These are phyloP conservation scores for Venusia cambrica DNA, from an alignment of 2,888 invertebrate genomes.

Conservation along the genomic window DNA sequence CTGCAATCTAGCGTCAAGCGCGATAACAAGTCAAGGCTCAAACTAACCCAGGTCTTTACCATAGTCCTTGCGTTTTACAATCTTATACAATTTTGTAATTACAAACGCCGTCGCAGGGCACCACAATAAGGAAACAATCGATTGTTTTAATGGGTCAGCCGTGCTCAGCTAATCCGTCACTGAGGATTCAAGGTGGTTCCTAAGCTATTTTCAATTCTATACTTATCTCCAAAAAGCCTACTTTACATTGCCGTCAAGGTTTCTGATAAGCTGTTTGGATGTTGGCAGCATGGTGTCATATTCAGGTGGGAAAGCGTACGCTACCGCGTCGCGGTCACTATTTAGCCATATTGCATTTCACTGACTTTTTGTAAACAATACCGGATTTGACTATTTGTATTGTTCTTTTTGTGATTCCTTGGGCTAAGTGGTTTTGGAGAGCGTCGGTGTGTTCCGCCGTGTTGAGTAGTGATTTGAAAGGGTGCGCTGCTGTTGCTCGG, in stretches of 20 bases:
- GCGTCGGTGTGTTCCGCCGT: not conserved
- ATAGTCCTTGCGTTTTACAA: slow-evolving; percentile 26
- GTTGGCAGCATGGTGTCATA: slow-evolving; percentile 62
- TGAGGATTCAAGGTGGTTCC: slow-evolving; percentile 48
- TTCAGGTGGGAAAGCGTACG: slow-evolving; percentile 79
- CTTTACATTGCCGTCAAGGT: slow-evolving; percentile 38
- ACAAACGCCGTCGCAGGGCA: slow-evolving; percentile 52
- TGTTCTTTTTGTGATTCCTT: slow-evolving; percentile 26
- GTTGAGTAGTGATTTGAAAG: no score
- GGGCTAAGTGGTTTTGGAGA: slow-evolving; percentile 10
- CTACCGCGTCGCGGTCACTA: slow-evolving; percentile 75
- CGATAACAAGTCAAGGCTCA: not conserved
- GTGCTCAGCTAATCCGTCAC: slow-evolving; percentile 72
- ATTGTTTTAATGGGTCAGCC: slow-evolving; percentile 80
- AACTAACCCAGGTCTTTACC: not conserved
- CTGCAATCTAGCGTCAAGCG: no score
- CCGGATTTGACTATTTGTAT: slow-evolving; percentile 47
- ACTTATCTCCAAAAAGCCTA: slow-evolving; percentile 43
- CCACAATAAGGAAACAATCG: slow-evolving; percentile 79
- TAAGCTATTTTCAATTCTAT: slow-evolving; percentile 60
- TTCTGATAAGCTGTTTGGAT: slow-evolving; percentile 53
- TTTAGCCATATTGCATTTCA: slow-evolving; percentile 72
- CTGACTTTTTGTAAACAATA: slow-evolving; percentile 67
- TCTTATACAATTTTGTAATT: slow-evolving; percentile 55
- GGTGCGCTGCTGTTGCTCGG: no score